Conservation (phyloP, 2,888 invertebrate genomes). For the Ceraclea dissimilis region DNA sequence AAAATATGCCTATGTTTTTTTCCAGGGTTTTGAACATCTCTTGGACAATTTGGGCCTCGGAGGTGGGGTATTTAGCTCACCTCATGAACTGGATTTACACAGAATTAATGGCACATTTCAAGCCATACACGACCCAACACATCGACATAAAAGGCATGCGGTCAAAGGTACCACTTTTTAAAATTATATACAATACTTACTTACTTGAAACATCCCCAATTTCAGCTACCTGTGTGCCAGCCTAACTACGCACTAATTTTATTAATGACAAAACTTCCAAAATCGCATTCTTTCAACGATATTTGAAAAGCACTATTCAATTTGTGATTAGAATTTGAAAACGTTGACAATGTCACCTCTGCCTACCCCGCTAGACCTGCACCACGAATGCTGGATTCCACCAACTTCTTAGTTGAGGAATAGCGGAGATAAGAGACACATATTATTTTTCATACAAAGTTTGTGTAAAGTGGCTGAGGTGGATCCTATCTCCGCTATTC, state of each 20-base stretch:
- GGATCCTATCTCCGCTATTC: too few species aligned
- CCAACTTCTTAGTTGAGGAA: too few species aligned
- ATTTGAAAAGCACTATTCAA: too few species aligned
- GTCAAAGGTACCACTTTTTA: conserved; percentile 16
- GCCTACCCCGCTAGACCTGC: too few species aligned
- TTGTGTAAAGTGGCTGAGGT: too few species aligned
- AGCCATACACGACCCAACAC: conserved; percentile 45
- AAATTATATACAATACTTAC: neutral
- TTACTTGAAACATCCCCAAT: neutral
- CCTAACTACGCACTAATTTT: neutral
- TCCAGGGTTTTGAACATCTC: conserved; percentile 60
- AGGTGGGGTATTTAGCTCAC: conserved; percentile 50
- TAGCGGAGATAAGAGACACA: too few species aligned
- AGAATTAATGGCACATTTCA: conserved; percentile 46
- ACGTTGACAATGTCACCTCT: too few species aligned
- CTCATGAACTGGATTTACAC: conserved; percentile 46
- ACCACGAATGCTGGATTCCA: too few species aligned
- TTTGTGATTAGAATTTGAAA: too few species aligned
- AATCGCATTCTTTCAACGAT: too few species aligned
- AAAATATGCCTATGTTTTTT: neutral
- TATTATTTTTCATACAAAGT: too few species aligned
- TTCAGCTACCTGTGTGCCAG: neutral
- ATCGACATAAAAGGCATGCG: conserved; percentile 40
- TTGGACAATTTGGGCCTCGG: conserved; percentile 59
- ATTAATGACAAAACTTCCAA: too few species aligned